A percentile compares a stretch with the other conserved stretches of the same genome.
phyloP scores from a whole-genome alignment of 2,888 invertebrate species.

The Eupithecia subumbrata region DNA sequence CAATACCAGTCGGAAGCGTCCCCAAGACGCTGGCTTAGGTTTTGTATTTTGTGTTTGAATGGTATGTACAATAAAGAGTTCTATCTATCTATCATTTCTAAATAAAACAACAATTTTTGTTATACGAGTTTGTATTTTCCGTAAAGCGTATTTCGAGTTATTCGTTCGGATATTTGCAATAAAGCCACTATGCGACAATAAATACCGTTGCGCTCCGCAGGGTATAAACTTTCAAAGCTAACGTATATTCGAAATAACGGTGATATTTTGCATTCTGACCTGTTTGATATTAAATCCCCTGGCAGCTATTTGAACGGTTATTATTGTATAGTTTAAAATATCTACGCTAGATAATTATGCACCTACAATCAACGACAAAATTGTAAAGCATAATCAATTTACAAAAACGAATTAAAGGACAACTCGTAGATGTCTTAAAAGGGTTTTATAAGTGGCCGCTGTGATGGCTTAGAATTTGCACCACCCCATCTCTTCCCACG shows the following conservation, averaged over 20 bases:
- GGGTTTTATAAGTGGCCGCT: too few species aligned
- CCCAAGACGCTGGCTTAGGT: too few species aligned
- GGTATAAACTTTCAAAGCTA: not conserved
- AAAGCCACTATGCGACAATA: not conserved
- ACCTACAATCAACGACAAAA: too few species aligned
- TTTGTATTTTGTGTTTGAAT: too few species aligned
- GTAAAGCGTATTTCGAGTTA: not conserved
- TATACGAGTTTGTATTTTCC: not conserved
- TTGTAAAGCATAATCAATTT: too few species aligned
- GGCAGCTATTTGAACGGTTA: not conserved
- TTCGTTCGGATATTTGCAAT: slow-evolving; percentile 7
- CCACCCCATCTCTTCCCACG: too few species aligned
- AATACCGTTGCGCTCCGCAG: not conserved
- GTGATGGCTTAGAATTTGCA: too few species aligned
- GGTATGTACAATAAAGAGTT: too few species aligned
- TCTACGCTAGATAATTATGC: too few species aligned
- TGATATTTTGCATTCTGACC: not conserved
- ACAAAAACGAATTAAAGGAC: too few species aligned
- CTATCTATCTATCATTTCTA: not conserved
- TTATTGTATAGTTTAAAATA: not conserved
- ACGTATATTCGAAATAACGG: not conserved
- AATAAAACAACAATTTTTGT: slow-evolving; percentile 3
- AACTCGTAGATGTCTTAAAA: too few species aligned
- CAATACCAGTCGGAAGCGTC: too few species aligned
- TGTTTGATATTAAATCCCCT: not conserved